phyloP scores from a whole-genome alignment of 2,797 vertebrate genomes.

The Cetoscarus ocellatus region DNA sequence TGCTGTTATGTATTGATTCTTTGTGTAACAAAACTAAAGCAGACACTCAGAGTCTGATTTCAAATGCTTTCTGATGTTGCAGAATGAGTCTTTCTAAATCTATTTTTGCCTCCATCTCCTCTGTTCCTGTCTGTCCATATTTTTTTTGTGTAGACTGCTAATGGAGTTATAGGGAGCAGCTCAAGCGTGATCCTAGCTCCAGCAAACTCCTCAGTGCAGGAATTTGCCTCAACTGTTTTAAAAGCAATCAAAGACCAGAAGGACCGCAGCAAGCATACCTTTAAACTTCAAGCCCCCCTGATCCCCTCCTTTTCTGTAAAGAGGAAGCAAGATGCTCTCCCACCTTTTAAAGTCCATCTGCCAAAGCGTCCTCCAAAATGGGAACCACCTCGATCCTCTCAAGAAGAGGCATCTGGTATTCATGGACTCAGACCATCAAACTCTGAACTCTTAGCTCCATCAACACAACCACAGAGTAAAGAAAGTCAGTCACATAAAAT shows the following conservation, averaged over 20 bases:
- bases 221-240: constrained; percentile 2
- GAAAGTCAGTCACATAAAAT: constrained; percentile 13
- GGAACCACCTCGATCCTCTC: constrained; percentile 52
- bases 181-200: background rate
- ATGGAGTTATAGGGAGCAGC: constrained; percentile 44
- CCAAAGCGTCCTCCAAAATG: constrained; percentile 42
- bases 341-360: constrained; percentile 32
- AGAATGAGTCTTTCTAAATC: constrained; percentile 16
- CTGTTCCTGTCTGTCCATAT: constrained; percentile 30
- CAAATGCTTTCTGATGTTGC: constrained; percentile 14
- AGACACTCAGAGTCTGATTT: constrained; percentile 25
- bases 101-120: constrained; percentile 27
- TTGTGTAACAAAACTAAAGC: constrained; percentile 10
- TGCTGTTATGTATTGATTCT: constrained; percentile 30
- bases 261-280: background rate
- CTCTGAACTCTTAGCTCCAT: constrained; percentile 4
- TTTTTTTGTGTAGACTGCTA: constrained; percentile 45
- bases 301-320: constrained; percentile 61
- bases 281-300: background rate
- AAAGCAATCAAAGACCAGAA: background rate
- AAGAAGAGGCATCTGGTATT: constrained; percentile 15
- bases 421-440: background rate
- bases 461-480: background rate
- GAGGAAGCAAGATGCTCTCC: constrained; percentile 69
- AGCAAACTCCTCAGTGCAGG: constrained; percentile 2